Base-by-base conservation (phyloP, 2,888 invertebrate genomes). In the Aspidiotus destructor region DNA sequence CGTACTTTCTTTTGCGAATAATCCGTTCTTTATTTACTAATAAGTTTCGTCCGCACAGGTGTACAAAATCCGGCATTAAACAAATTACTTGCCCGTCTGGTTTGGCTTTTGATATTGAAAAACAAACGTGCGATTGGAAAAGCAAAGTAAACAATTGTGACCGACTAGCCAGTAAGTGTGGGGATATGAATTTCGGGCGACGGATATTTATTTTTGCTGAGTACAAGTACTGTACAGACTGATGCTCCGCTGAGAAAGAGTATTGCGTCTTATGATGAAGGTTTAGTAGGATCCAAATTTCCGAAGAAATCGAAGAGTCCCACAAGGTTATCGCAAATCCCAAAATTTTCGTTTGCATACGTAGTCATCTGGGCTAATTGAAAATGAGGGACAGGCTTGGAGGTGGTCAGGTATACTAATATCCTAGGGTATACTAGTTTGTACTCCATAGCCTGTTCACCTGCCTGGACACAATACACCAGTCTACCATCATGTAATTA, bases 41-140 rank as follows among this genome's bases (percentile, higher is more conserved):
- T 42, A 17, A 58, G 65, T 65, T 65, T 65, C 65, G 42, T 65
- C 58, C 65, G 48, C 54, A 55, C 84, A 88, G 88, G 87, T 92
- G 92, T 86, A 92, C 91, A 84, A 89, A 87, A 84, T 89, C 91
- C 84, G 91, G 91, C 85, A 87, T 92, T 84, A 91, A 90, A 88
- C 89, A 90, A 86, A 91, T 94, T 84, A 90, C 91, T 83, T 94
- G 94, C 83, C 93, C 94, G 80, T 90, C 91, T 80, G 93, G 93
- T 84, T 85, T 94, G 86, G 88, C 92, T 83, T 94, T 94, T 86
- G 94, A 94, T 86, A 87, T 94, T 84, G 89, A 91, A 84, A 93
- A 92, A 85, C 94, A 94, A 85, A 94, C 93, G 80, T 94, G 94
- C 84, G 92, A 94, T 86, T 94, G 94, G 94, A 93, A 92, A 86